Evolutionary conservation across 2,888 invertebrate species (phyloP).

Genomic region (Hirtodrosophila histrioides): DNA sequence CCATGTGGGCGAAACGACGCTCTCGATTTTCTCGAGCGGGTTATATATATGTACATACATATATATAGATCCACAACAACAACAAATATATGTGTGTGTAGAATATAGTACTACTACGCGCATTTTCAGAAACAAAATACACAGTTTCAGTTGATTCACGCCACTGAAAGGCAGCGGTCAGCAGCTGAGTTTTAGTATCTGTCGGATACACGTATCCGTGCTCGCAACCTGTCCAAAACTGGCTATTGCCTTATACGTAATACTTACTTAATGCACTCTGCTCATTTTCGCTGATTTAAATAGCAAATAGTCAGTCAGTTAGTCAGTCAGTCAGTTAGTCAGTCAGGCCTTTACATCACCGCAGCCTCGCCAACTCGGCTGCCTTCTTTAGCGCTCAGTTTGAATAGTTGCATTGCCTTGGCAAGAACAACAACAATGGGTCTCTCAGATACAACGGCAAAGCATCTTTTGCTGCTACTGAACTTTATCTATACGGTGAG

Average conservation of each 20-base stretch:
- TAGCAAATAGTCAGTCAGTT: constrained; percentile 24
- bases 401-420: constrained; percentile 28
- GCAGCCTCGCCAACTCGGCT: not conserved
- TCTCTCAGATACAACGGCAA: constrained; percentile 72
- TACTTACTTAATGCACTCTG: constrained; percentile 56
- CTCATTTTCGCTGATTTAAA: constrained; percentile 46
- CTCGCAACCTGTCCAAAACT: constrained; percentile 44
- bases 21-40: constrained; percentile 56
- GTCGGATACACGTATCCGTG: constrained; percentile 31
- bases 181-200: constrained; percentile 28
- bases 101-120: constrained; percentile 13
- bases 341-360: constrained; percentile 18
- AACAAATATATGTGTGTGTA: constrained; percentile 1
- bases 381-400: constrained; percentile 27
- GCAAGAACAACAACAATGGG: constrained; percentile 62
- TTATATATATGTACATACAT: not conserved
- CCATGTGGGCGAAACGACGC: constrained; percentile 60
- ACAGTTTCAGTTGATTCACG: constrained; percentile 70
- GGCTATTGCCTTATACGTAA: constrained; percentile 63
- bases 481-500: constrained; percentile 80
- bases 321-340: constrained; percentile 6
- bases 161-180: constrained; percentile 69
- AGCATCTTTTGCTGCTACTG: constrained; percentile 77
- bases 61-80: constrained; percentile 25
- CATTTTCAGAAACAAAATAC: constrained; percentile 55